Percentiles rank a stretch among this genome's conserved stretches.
phyloP scores from a whole-genome alignment of 2,113 vertebrate genomes.

The Semicossyphus pulcher region DNA sequence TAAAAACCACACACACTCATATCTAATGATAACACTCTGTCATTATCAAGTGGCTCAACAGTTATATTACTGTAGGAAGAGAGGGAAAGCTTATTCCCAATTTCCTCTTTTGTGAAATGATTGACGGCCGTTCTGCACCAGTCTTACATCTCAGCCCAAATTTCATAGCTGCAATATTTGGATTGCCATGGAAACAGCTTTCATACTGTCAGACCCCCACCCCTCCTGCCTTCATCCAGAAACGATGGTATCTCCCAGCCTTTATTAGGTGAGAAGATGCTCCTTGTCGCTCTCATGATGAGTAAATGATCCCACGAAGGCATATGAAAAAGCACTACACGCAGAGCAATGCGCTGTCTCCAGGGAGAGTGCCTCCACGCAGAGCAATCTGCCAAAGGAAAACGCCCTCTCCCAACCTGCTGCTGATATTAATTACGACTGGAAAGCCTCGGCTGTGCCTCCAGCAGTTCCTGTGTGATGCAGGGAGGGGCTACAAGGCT shows the following conservation, averaged over 20 bases:
- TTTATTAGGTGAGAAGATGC: constrained; percentile 70
- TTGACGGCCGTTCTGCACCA: constrained; percentile 64
- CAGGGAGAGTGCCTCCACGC: constrained; percentile 66
- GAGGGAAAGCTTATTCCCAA: constrained; percentile 43
- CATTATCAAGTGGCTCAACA: constrained; percentile 50
- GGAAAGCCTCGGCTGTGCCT: constrained; percentile 50
- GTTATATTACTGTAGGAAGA: constrained; percentile 43
- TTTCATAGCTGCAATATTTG: constrained; percentile 72
- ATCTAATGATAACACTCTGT: constrained; percentile 55
- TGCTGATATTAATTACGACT: constrained; percentile 79
- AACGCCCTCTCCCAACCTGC: constrained; percentile 67
- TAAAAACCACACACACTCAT: constrained; percentile 16
- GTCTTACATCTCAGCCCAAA: constrained; percentile 54
- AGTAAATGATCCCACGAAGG: constrained; percentile 72
- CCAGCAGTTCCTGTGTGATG: constrained; percentile 32
- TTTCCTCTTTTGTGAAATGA: constrained; percentile 68
- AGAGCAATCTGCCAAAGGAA: constrained; percentile 59
- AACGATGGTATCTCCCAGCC: constrained; percentile 54
- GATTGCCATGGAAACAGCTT: constrained; percentile 81
- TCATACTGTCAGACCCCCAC: constrained; percentile 38
- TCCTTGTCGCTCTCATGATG: constrained; percentile 72
- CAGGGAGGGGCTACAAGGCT: constrained; percentile 24
- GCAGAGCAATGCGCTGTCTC: constrained; percentile 54
- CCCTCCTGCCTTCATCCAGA: constrained; percentile 43
- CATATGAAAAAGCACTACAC: constrained; percentile 58